phyloP scores from a whole-genome alignment of 2,797 vertebrate genomes.

The Alectoris magna region DNA sequence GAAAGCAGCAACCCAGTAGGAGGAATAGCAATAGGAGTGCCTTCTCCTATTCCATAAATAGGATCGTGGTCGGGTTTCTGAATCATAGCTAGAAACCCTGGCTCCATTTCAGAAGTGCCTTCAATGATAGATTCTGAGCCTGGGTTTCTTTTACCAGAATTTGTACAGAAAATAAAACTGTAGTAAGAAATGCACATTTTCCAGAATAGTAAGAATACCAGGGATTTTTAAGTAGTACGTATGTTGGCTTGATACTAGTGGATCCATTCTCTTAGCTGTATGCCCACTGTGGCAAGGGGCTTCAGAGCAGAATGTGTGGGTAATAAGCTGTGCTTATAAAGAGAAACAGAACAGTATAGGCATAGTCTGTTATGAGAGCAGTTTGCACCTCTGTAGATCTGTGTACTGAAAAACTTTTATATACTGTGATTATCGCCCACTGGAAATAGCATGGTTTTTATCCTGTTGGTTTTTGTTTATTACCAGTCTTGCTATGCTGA shows the following conservation, averaged over 20 bases:
- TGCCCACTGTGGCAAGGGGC: neutral
- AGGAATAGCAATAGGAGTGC: slow-evolving; percentile 29
- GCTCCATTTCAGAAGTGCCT: slow-evolving; percentile 26
- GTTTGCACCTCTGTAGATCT: neutral
- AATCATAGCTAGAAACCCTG: slow-evolving; percentile 54
- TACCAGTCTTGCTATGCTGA: neutral
- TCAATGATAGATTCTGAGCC: neutral
- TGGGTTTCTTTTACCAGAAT: neutral
- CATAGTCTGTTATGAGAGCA: neutral
- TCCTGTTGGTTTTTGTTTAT: neutral
- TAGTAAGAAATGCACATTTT: neutral
- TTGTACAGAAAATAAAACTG: neutral
- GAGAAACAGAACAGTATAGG: neutral
- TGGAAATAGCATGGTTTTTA: neutral
- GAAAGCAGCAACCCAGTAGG: slow-evolving; percentile 7
- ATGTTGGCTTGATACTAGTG: neutral
- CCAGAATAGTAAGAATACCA: neutral
- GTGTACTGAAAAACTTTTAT: neutral
- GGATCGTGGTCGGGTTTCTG: slow-evolving; percentile 1
- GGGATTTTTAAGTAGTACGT: neutral
- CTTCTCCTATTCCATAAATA: slow-evolving; percentile 40
- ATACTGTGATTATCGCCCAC: neutral
- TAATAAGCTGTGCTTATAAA: neutral
- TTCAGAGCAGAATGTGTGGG: neutral
- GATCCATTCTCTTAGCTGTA: neutral